Conservation (phyloP, 1,140 invertebrate genomes). For the Portunus trituberculatus region DNA sequence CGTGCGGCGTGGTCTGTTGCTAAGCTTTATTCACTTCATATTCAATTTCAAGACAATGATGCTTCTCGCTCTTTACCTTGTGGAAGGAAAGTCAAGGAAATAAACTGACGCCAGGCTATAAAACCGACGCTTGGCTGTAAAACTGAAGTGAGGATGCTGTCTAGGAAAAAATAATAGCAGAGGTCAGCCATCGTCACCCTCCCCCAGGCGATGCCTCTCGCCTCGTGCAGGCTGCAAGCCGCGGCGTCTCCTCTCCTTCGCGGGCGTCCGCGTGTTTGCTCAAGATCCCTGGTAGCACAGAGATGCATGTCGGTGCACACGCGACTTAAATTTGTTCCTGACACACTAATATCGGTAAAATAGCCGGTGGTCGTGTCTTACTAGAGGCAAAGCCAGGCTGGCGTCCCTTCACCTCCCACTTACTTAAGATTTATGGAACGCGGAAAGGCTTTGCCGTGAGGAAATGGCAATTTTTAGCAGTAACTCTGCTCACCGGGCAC, state of each 20-base stretch:
- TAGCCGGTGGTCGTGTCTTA: conserved; percentile 16
- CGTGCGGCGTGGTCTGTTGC: not conserved
- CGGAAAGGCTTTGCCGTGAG: not conserved
- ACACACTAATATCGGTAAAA: conserved; percentile 24
- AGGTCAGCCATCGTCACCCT: not conserved
- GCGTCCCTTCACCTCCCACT: conserved; percentile 38
- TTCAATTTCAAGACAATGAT: not conserved
- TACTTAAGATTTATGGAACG: conserved; percentile 35
- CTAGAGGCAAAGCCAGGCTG: not conserved
- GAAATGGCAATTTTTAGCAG: conserved; percentile 49
- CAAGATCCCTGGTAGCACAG: not conserved
- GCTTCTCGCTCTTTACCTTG: not conserved
- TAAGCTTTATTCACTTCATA: not conserved
- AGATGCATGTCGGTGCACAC: not conserved
- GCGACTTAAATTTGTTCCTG: conserved; percentile 21
- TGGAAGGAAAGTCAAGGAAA: too few species aligned
- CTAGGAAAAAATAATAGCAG: not conserved
- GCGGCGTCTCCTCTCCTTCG: not conserved
- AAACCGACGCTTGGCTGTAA: not conserved
- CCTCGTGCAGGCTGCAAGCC: not conserved
- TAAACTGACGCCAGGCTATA: not conserved
- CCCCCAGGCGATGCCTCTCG: not conserved
- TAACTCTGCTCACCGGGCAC: conserved; percentile 22
- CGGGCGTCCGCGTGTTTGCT: not conserved
- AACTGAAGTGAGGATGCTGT: not conserved